Percentiles rank a stretch among this genome's conserved stretches.
These are phyloP conservation scores for Anadara kagoshimensis DNA, from an alignment of 1,140 invertebrate species.

Conservation along the genomic window DNA sequence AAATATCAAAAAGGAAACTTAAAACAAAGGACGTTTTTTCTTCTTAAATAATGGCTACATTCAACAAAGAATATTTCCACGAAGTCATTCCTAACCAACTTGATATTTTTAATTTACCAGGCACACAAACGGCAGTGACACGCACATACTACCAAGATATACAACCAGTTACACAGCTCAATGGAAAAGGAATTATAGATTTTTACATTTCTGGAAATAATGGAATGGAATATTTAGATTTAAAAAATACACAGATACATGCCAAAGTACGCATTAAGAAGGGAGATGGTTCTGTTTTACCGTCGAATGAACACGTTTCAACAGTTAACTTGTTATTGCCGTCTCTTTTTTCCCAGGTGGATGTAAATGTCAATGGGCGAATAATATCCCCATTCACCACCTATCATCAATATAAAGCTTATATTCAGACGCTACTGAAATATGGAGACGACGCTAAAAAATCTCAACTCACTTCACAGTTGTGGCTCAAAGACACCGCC, in stretches of 20 bases:
- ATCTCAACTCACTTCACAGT: slow-evolving; percentile 16
- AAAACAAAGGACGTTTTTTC: background rate
- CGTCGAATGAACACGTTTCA: background rate
- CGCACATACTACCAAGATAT: slow-evolving; percentile 38
- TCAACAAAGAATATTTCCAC: slow-evolving; percentile 19
- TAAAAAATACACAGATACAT: slow-evolving; percentile 20
- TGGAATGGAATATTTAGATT: slow-evolving; percentile 35
- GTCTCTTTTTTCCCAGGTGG: slow-evolving; percentile 31
- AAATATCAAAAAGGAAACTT: no score
- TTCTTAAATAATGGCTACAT: slow-evolving; percentile 21
- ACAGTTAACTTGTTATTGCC: slow-evolving; percentile 25
- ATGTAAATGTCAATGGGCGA: slow-evolving; percentile 25
- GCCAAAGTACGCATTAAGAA: slow-evolving; percentile 29
- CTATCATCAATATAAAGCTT: slow-evolving; percentile 39
- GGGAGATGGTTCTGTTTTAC: slow-evolving; percentile 10
- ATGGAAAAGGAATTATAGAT: slow-evolving; percentile 21
- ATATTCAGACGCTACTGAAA: slow-evolving; percentile 32
- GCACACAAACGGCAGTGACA: slow-evolving; percentile 34
- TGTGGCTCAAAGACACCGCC: slow-evolving; percentile 7
- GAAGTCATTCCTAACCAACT: slow-evolving; percentile 32
- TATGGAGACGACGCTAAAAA: slow-evolving; percentile 38
- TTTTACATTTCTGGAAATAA: slow-evolving; percentile 39
- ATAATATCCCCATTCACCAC: slow-evolving; percentile 12
- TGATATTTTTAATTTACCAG: slow-evolving; percentile 34
- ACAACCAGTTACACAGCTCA: slow-evolving; percentile 29